Evolutionary conservation across 35 echinoderm and acorn worm species (phyloP).

Genomic region (Amphiura filiformis): DNA sequence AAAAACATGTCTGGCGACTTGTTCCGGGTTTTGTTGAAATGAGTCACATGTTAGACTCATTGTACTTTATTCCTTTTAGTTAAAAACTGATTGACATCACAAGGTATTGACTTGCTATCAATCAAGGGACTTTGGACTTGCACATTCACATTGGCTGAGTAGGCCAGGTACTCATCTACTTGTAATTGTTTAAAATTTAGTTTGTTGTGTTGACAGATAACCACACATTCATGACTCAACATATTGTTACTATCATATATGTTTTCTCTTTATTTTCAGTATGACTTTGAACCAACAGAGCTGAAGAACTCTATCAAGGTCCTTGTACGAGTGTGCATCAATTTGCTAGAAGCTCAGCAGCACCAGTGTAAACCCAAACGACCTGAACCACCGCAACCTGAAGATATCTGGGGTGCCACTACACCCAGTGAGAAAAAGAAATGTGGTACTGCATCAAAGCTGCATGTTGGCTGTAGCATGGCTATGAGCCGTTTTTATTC

Average conservation of each 20-base stretch:
- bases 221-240: too few species aligned
- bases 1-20: too few species aligned
- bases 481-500: not conserved
- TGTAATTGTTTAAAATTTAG: not conserved
- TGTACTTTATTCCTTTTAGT: too few species aligned
- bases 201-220: not conserved
- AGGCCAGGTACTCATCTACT: not conserved
- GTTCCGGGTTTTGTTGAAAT: too few species aligned
- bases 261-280: constrained; percentile 45
- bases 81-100: too few species aligned
- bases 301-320: constrained; percentile 66
- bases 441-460: constrained; percentile 40
- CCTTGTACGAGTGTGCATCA: constrained; percentile 76
- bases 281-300: constrained; percentile 75
- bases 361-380: constrained; percentile 93
- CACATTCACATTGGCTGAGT: not conserved
- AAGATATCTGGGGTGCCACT: constrained; percentile 98
- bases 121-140: too few species aligned
- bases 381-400: constrained; percentile 85
- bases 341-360: constrained; percentile 82
- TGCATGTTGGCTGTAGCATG: not conserved
- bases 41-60: too few species aligned
- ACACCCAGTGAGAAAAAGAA: constrained; percentile 65
- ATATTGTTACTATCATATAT: too few species aligned
- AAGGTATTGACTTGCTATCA: too few species aligned